Evolutionary conservation across 1,140 invertebrate species (phyloP), one percentile per base, ranked within the genome.

Genomic region (Bombus vancouverensis): DNA sequence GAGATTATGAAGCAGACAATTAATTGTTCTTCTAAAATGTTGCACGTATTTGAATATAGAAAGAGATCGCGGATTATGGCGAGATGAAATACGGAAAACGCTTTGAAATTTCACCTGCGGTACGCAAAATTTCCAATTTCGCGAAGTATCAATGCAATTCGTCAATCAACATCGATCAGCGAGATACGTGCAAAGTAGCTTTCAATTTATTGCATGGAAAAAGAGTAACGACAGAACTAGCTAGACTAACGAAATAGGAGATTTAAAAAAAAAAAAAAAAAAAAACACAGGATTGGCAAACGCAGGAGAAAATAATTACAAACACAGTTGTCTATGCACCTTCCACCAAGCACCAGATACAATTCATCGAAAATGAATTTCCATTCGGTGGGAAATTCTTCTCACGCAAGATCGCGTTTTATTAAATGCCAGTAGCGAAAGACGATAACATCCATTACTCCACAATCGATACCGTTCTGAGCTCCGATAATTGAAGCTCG

Each of bases 381-480:
- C 25, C 57, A 66, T 12, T 70, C 32, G 47, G 0, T 39, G 82
- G 65, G n/a, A 68, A 57, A 70, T 83, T 83, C 74, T 77, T 75
- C 65, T 71, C 82, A 37, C 65, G 82, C 73, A 57, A 83, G 74
- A 83, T 78, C 42, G 82, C 82, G 65, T 83, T 83, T 83, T 83
- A 77, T 83, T 77, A 83, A 83, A 83, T 57, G 82, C 82, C 65
- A 83, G 74, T 42, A 83, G 74, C 44, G 47, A 77, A 70, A 70
- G 37, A 59, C 65, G 82, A 57, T 57, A 83, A 71, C 74, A 78
- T 83, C 74, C 62, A 83, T 83, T 83, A 77, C 82, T 47, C 47
- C 82, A 83, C 82, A 77, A 57, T 77, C 82, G 82, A 83, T 83
- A 83, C 62, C 82, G 74, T 78, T 70, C 68, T 77, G 74, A 77